Conservation (phyloP, 2,797 vertebrate genomes). For the Hybognathus amarus region DNA sequence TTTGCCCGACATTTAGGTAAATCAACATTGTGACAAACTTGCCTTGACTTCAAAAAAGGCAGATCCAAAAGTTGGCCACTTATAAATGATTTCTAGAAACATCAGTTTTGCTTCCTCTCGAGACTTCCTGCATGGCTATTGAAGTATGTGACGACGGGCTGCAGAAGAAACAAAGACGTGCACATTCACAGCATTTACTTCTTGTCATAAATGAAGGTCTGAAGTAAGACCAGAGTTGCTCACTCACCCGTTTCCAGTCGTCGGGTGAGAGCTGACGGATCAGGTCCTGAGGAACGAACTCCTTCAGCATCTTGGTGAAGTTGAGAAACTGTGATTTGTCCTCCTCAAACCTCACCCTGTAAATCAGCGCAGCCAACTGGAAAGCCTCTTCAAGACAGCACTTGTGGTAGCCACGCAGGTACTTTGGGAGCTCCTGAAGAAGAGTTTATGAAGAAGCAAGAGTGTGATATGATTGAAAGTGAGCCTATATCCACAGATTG, state of each 20-base stretch:
- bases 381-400: constrained; percentile 94
- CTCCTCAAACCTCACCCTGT: constrained; percentile 94
- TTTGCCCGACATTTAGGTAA: neutral
- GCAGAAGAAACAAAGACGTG: constrained; percentile 46
- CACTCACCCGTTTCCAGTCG: constrained; percentile 93
- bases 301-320: constrained; percentile 92
- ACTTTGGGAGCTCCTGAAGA: constrained; percentile 93
- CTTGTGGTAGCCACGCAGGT: constrained; percentile 96
- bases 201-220: neutral
- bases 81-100: constrained; percentile 95
- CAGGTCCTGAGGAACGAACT: constrained; percentile 94
- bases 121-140: constrained; percentile 93
- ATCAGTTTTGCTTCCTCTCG: constrained; percentile 94
- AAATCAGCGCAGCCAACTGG: constrained; percentile 92
- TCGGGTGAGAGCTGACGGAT: constrained; percentile 93
- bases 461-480: neutral
- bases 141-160: constrained; percentile 94
- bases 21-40: constrained; percentile 40
- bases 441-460: neutral
- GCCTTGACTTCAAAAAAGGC: constrained; percentile 99
- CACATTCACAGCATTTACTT: neutral
- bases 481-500: neutral
- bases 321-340: constrained; percentile 95
- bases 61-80: constrained; percentile 97
- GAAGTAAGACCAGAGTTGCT: neutral